Conservation (phyloP, 2,888 invertebrate species). For the Buathra laborator region DNA sequence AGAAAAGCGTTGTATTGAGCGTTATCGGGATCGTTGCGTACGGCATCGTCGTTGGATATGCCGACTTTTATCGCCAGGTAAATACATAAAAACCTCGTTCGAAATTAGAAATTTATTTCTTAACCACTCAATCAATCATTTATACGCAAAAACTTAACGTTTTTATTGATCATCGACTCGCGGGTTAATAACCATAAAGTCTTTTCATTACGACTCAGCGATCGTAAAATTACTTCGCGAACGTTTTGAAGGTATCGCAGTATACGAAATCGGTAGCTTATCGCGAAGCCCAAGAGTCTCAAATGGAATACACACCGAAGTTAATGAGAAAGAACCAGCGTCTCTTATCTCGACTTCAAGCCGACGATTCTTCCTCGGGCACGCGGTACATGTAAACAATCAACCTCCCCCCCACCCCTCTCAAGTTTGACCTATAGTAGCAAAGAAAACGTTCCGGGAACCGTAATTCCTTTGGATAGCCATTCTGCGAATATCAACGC, state of each 20-base stretch:
- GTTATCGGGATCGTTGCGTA: slow-evolving; percentile 70
- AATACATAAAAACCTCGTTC: slow-evolving; percentile 16
- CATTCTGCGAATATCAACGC: slow-evolving; percentile 4
- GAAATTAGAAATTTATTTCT: neutral
- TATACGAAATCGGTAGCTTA: slow-evolving; percentile 75
- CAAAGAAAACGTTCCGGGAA: slow-evolving; percentile 29
- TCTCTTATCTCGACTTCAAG: slow-evolving; percentile 38
- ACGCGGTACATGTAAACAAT: slow-evolving; percentile 25
- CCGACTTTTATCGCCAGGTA: slow-evolving; percentile 67
- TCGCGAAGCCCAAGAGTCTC: slow-evolving; percentile 70
- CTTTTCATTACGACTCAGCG: neutral
- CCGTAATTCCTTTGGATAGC: neutral
- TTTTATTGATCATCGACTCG: neutral
- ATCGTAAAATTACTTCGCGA: slow-evolving; percentile 48
- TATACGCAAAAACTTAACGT: neutral
- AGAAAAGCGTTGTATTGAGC: slow-evolving; percentile 71
- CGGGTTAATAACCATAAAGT: neutral
- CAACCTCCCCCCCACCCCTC: neutral
- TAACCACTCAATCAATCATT: neutral
- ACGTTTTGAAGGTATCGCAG: slow-evolving; percentile 73
- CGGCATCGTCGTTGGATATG: slow-evolving; percentile 73
- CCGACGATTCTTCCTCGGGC: slow-evolving; percentile 35
- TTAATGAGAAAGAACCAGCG: slow-evolving; percentile 70
- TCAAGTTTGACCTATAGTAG: neutral
- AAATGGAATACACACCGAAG: slow-evolving; percentile 69